Evolutionary conservation across 2,113 vertebrate genomes (phyloP).

Genomic region (Otolemur garnettii): DNA sequence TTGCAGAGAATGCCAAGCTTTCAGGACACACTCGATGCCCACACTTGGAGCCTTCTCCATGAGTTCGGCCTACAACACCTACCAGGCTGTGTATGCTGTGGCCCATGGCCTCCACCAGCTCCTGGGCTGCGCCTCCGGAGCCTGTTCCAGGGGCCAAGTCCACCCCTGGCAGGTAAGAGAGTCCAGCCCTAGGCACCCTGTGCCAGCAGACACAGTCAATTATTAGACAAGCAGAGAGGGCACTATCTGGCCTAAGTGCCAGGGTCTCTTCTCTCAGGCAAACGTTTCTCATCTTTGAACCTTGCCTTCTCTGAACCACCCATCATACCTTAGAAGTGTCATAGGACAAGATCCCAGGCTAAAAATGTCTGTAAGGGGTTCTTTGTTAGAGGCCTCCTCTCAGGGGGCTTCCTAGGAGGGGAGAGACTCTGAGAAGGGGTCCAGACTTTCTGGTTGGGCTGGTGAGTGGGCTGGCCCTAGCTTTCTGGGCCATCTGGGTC

Average conservation of each 20-base stretch:
- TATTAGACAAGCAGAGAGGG: not conserved
- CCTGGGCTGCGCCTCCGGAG: constrained; percentile 86
- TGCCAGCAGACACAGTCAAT: not conserved
- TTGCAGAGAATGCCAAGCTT: constrained; percentile 78
- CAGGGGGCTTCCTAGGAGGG: not conserved
- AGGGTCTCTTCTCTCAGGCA: not conserved
- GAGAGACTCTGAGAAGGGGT: not conserved
- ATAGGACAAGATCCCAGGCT: not conserved
- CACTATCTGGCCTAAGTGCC: not conserved
- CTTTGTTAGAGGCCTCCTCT: not conserved
- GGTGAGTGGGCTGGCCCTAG: not conserved
- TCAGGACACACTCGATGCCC: constrained; percentile 33
- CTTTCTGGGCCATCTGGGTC: not conserved
- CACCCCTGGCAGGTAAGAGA: constrained; percentile 90
- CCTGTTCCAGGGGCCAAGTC: constrained; percentile 84
- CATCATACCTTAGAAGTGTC: not conserved
- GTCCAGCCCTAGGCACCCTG: not conserved
- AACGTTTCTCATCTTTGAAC: not conserved
- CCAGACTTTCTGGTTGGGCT: not conserved
- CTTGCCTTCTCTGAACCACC: not conserved
- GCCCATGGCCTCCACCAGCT: constrained; percentile 89
- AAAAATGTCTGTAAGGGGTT: not conserved
- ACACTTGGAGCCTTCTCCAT: constrained; percentile 29
- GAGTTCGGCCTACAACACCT: constrained; percentile 85
- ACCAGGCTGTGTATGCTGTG: constrained; percentile 88